Evolutionary conservation across 2,797 vertebrate genomes (phyloP), one percentile per base, ranked within the genome.

Genomic region (Mycteria americana): DNA sequence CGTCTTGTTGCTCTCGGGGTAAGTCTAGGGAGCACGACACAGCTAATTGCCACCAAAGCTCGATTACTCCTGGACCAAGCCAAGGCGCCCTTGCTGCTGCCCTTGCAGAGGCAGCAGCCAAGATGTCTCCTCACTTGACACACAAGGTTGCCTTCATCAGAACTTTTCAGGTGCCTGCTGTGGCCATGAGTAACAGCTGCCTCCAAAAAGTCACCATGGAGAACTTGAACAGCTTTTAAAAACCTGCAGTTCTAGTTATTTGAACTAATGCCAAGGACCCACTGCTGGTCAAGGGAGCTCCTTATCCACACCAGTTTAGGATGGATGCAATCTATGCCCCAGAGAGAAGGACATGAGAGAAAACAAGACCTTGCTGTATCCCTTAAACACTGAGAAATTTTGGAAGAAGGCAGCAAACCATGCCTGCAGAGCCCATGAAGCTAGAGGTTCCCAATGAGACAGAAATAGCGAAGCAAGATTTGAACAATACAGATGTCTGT

Each of bases 381-480:
- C 53, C 12, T 75, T 76, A 65, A 78, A 91, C n/a, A 80, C 39
- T 56, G 46, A 56, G 37, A 63, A 24, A 41, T 15, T 50, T 12
- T 80, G 43, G 30, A 24, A 37, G 35, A 80, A 67, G 33, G 35
- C 63, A 89, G 60, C 19, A 92, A 95, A 62, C 21, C 21, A 10
- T 3, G 25, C 15, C 65, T 86, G 83, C 33, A 88, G 65, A 88
- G 69, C 22, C 24, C 65, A 39, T 8, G 35, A 79, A 41, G 10
- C 37, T 17, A 67, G 85, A 83, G 54, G 39, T 25, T 86, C 75
- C 19, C 65, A 80, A 79, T 56, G 65, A 89, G 45, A 82, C 2
- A 92, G 92, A 94, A 97, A 97, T 53, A 93, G 64, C 78, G 60
- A 35, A 27, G 37, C 37, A 80, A 74, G 88, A 87, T 11, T 46